A percentile compares a stretch with the other conserved stretches of the same genome.
Evolutionary conservation across 2,888 invertebrate species (phyloP).

Genomic region (Cataglyphis livida): DNA sequence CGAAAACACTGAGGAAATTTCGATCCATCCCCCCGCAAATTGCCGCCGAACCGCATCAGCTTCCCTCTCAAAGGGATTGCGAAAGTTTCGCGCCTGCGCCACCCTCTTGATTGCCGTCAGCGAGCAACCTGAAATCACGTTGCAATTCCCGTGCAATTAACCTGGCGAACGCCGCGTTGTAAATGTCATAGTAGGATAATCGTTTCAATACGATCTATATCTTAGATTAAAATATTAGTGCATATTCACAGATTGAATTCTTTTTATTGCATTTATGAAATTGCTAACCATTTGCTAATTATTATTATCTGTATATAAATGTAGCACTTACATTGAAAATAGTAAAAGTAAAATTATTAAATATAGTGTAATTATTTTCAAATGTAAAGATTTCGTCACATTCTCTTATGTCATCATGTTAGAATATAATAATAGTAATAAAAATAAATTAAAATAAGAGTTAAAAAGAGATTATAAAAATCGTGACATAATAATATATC

Average conservation of each 20-base stretch:
- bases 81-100: constrained; percentile 67
- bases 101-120: constrained; percentile 27
- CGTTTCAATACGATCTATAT: not conserved
- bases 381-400: not conserved
- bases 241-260: not conserved
- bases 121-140: constrained; percentile 13
- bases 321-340: not conserved
- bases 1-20: constrained; percentile 47
- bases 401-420: not conserved
- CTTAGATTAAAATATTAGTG: not conserved
- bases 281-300: not conserved
- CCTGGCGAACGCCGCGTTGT: not conserved
- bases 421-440: not conserved
- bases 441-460: not conserved
- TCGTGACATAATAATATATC: not conserved
- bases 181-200: not conserved
- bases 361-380: not conserved
- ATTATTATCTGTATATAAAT: not conserved
- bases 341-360: not conserved
- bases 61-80: constrained; percentile 39
- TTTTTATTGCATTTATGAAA: too few relatives aligned
- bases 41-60: constrained; percentile 16
- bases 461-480: not conserved
- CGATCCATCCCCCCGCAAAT: constrained; percentile 32
- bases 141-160: constrained; percentile 12